phyloP scores from a whole-genome alignment of 2,113 vertebrate genomes.

The Eretmochelys imbricata region DNA sequence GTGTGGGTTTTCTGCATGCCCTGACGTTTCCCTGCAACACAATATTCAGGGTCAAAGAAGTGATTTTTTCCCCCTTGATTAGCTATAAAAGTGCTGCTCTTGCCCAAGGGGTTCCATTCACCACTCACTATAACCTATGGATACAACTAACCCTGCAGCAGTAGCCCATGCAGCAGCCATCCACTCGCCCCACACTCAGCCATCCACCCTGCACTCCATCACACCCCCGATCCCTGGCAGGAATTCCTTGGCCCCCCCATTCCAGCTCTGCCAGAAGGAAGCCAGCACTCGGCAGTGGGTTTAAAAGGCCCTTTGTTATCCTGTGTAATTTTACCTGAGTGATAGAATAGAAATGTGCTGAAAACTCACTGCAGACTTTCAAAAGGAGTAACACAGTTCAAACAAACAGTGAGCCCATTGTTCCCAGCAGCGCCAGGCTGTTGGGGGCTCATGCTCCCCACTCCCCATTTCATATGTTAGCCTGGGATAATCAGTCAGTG shows the following conservation, averaged over 20 bases:
- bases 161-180: background rate
- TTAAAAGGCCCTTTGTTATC: slow-evolving; percentile 72
- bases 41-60: background rate
- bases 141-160: background rate
- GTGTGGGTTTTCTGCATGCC: background rate
- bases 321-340: slow-evolving; percentile 62
- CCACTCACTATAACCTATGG: background rate
- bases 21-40: background rate
- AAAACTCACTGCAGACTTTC: slow-evolving; percentile 52
- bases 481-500: background rate
- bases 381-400: background rate
- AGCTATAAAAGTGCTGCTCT: background rate
- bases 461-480: background rate
- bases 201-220: background rate
- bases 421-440: background rate
- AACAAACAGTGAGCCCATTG: slow-evolving; percentile 60
- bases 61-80: background rate
- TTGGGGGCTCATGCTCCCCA: background rate
- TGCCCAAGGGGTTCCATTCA: background rate
- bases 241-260: background rate
- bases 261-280: background rate
- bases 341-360: slow-evolving; percentile 68
- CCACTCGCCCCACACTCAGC: background rate
- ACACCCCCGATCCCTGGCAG: background rate
- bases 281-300: background rate